Evolutionary conservation across 2,797 vertebrate genomes (phyloP), one percentile per base, ranked within the genome.

Genomic region (Coreius guichenoti): DNA sequence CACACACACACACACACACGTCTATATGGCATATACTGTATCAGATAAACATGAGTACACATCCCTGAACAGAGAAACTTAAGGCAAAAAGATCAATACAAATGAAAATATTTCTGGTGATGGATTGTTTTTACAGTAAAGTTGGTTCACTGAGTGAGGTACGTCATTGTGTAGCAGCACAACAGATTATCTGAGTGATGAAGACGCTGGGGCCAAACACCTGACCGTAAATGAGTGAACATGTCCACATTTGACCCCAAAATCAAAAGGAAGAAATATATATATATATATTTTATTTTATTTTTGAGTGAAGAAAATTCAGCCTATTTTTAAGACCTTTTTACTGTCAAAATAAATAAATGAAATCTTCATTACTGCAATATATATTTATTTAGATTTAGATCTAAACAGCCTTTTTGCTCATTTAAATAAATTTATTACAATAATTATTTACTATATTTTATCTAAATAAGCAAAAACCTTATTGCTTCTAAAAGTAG

Each of bases 11-110:
- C 61, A 58, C 39, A 29, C 39, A 8, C 7, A 4, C 7, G 6
- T 12, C 33, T 39, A 45, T 65, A 83, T 83, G 58, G 56, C 31
- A 67, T 75, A 65, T 33, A 65, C 14, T 31, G 63, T 31, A 67
- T 67, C 58, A 76, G 47, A 56, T 77, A 84, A 68, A 83, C n/a
- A 45, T 51, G 82, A 68, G 51, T 80, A 88, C 77, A 54, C 31
- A 69, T 89, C 87, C 90, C 90, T 90, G 89, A 89, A 88, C 79
- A 67, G 83, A 89, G 86, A 87, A 90, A 88, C 87, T 85, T 90
- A 90, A 89, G 89, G 90, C 87, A 90, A 86, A 90, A 90, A 83
- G 83, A 89, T 86, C 23, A 79, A 77, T 87, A 61, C 67, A 84
- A 73, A 85, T 90, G 87, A 86, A 87, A 69, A 79, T 82, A 70